phyloP scores from a whole-genome alignment of 2,888 invertebrate genomes.

The Polia nebulosa region DNA sequence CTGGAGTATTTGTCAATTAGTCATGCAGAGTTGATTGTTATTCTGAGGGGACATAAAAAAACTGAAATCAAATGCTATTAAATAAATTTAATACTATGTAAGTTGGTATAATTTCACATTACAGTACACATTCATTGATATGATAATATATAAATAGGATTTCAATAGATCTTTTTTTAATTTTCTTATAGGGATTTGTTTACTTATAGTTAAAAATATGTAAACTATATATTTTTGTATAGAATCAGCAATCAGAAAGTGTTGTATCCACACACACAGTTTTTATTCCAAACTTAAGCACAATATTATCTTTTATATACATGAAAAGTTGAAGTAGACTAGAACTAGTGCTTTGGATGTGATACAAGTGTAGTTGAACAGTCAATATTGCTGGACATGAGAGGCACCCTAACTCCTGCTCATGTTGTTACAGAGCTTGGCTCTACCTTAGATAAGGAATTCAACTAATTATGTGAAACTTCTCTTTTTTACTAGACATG shows the following conservation, averaged over 20 bases:
- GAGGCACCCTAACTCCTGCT: neutral
- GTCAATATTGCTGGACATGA: constrained; percentile 3
- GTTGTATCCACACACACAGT: neutral
- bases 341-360: constrained; percentile 5
- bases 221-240: constrained; percentile 14
- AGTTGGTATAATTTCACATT: constrained; percentile 17
- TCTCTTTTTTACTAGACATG: neutral
- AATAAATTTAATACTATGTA: constrained; percentile 20
- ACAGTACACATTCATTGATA: constrained; percentile 15
- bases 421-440: neutral
- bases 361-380: neutral
- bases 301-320: neutral
- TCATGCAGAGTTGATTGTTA: neutral
- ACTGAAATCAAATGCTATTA: constrained; percentile 13
- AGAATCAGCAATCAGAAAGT: constrained; percentile 4
- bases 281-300: constrained; percentile 8
- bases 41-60: neutral
- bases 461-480: neutral
- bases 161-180: neutral
- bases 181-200: neutral
- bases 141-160: neutral
- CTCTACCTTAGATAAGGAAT: constrained; percentile 5
- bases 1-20: neutral
- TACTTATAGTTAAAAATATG: constrained; percentile 3
- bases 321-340: constrained; percentile 5